phyloP scores from a whole-genome alignment of 1,140 invertebrate species.

The Sitobion miscanthi region DNA sequence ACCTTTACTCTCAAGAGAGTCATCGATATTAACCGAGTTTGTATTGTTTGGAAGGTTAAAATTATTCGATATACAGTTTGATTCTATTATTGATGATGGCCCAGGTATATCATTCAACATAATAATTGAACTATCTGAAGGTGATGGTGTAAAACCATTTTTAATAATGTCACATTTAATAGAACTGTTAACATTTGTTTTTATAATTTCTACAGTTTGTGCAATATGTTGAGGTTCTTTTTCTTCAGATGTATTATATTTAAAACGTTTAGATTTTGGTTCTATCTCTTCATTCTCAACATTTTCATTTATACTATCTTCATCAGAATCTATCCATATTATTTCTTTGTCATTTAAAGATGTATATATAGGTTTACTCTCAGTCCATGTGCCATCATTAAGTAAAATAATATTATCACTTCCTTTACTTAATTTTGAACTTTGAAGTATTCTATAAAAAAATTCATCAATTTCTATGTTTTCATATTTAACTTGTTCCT shows the following conservation, averaged over 20 bases:
- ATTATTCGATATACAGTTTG: no score
- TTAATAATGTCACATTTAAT: background rate
- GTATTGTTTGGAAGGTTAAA: no score
- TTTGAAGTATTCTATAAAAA: constrained; percentile 33
- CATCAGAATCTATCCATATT: background rate
- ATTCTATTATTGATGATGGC: background rate
- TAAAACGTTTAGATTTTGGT: background rate
- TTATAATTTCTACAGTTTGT: background rate
- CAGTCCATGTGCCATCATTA: constrained; percentile 22
- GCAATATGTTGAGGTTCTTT: background rate
- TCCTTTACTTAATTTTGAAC: background rate
- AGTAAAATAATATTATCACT: constrained; percentile 40
- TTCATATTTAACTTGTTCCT: constrained; percentile 68
- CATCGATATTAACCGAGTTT: no score
- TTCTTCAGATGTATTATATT: background rate
- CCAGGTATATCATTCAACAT: background rate
- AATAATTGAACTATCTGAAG: background rate
- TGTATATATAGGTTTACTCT: background rate
- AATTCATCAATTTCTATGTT: constrained; percentile 38
- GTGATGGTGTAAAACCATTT: background rate
- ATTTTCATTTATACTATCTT: background rate
- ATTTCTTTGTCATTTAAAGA: constrained; percentile 2
- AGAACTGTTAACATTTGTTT: no score
- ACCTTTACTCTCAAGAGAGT: background rate
- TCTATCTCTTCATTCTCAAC: background rate